Evolutionary conservation across 1,140 invertebrate genomes (phyloP), one percentile per base, ranked within the genome.

Genomic region (Olivierus martensii): DNA sequence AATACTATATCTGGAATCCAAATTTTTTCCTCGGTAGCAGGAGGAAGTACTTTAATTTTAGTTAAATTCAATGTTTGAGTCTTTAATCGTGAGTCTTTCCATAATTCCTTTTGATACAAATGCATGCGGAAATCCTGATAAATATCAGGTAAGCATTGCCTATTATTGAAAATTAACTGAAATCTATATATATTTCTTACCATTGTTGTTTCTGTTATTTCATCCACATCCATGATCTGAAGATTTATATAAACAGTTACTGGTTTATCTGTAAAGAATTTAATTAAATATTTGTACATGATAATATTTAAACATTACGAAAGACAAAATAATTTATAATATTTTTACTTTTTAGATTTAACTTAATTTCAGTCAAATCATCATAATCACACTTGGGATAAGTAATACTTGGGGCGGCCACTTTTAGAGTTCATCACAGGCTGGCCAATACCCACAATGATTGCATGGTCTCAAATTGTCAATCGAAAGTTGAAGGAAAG

Each of bases 1-100:
- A 59, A 59, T 12, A 59, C 46, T 19, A 59, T 15, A 14, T 46
- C 41, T 9, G 57, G 57, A 3, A 38, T 59, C 57, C 57, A 59
- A 11, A 59, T n/a, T 3, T 52, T 44, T 3, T 48, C 15, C 4
- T 41, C 21, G 1, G 39, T 45, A 17, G 39, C 37, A 6, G 46
- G 28, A 18, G 38, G 35, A 5, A 17, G 21, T 9, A 45, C 46
- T 6, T 19, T 19, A 2, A 36, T 10, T 36, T 39, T 19, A n/a
- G 17, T 42, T 7, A 15, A 1, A 3, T 10, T 17, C 10, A 28
- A 47, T 0, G 9, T 12, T 19, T 34, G 41, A 1, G 50, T 46
- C 22, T 59, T 59, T 3, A 59, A 35, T 2, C 53, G 28, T 2
- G 12, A 15, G 14, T 59, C 53, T 1, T 37, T 15, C 57, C 57